Conservation (phyloP, 2,888 invertebrate genomes). For the Lapara coniferarum region DNA sequence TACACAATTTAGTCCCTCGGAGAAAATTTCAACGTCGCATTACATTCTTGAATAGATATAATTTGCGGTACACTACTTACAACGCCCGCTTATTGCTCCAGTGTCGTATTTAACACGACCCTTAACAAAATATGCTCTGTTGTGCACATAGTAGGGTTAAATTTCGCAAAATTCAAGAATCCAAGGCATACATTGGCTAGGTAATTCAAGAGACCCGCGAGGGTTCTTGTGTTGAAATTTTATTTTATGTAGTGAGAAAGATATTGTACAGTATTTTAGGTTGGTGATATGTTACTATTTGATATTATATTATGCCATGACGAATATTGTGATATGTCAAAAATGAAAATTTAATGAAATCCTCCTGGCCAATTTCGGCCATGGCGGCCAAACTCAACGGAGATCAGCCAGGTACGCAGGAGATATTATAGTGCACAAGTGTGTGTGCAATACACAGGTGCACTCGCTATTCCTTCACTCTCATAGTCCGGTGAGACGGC, state of each 20-base stretch:
- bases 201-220: constrained; percentile 7
- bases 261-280: constrained; percentile 1
- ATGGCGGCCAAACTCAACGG: too few species aligned
- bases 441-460: too few species aligned
- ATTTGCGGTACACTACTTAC: constrained; percentile 32
- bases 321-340: too few species aligned
- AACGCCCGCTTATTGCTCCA: constrained; percentile 23
- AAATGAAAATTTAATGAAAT: too few species aligned
- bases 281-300: not conserved
- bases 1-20: not conserved
- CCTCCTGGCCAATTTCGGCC: too few species aligned
- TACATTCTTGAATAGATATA: constrained; percentile 32
- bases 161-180: not conserved
- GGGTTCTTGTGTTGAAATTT: not conserved
- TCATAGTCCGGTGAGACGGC: too few species aligned
- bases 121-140: not conserved
- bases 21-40: constrained; percentile 6
- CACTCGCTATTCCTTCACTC: too few species aligned
- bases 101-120: constrained; percentile 25
- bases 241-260: not conserved
- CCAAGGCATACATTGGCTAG: constrained; percentile 5
- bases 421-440: too few species aligned
- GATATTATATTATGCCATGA: too few species aligned
- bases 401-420: too few species aligned
- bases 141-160: not conserved